Evolutionary conservation across 2,888 invertebrate species (phyloP).

Genomic region (Nephrotoma guestfalica): DNA sequence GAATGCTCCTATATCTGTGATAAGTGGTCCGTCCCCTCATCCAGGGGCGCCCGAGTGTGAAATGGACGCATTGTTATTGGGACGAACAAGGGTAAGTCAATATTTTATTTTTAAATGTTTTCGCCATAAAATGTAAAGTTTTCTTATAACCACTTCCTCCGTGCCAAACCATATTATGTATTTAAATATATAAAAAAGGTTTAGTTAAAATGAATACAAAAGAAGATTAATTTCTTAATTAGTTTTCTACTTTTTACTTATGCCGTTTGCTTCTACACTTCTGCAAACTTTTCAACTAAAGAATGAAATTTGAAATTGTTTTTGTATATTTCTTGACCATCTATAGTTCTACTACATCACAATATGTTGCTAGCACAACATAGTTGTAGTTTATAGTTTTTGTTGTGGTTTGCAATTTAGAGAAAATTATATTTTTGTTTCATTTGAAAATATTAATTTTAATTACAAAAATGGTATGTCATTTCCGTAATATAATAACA

Average conservation of each 20-base stretch:
- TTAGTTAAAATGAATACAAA: neutral
- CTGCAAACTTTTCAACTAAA: neutral
- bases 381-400: neutral
- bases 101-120: conserved; percentile 8
- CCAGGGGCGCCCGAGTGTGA: conserved; percentile 43
- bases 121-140: neutral
- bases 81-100: conserved; percentile 61
- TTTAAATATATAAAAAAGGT: neutral
- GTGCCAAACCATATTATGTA: neutral
- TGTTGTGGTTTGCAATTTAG: neutral
- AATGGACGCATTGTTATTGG: conserved; percentile 65
- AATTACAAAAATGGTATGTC: neutral
- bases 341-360: neutral
- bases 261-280: neutral
- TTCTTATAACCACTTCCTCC: neutral
- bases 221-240: neutral
- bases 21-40: conserved; percentile 23
- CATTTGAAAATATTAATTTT: neutral
- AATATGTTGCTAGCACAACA: neutral
- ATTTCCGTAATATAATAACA: neutral
- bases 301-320: too few species aligned
- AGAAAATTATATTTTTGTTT: neutral
- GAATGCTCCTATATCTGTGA: conserved; percentile 42
- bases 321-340: neutral
- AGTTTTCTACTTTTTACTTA: neutral